These are phyloP conservation scores for Helicoverpa assulta DNA, from an alignment of 2,888 invertebrate species.

Conservation along the genomic window DNA sequence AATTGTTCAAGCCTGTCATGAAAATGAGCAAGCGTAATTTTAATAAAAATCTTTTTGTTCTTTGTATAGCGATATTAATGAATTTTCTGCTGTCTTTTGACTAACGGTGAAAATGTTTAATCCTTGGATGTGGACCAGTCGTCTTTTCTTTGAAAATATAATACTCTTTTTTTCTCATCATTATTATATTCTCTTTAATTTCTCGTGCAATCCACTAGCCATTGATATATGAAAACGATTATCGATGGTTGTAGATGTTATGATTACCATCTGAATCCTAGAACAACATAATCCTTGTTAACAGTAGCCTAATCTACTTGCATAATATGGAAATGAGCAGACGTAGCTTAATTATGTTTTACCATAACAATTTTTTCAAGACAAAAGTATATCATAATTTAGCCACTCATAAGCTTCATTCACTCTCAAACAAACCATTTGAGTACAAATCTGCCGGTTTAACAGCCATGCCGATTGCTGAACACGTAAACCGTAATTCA, in stretches of 20 bases:
- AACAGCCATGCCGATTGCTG: slow-evolving; percentile 67
- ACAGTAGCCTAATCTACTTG: too few relatives aligned
- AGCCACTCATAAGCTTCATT: slow-evolving; percentile 17
- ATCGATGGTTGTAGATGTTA: too few relatives aligned
- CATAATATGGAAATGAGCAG: too few relatives aligned
- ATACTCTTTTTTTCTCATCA: too few relatives aligned
- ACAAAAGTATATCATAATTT: neutral
- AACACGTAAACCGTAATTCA: slow-evolving; percentile 82
- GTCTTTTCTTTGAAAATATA: neutral
- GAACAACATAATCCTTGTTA: too few relatives aligned
- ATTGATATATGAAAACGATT: too few relatives aligned
- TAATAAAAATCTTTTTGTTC: slow-evolving; percentile 30
- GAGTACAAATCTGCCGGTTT: slow-evolving; percentile 61
- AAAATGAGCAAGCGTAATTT: slow-evolving; percentile 24
- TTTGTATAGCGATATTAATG: slow-evolving; percentile 12
- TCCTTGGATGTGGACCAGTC: neutral
- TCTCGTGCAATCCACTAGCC: too few relatives aligned
- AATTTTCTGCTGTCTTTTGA: slow-evolving; percentile 1
- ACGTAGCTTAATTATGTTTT: too few relatives aligned
- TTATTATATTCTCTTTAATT: too few relatives aligned
- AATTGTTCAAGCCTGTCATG: slow-evolving; percentile 34
- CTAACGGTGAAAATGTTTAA: neutral
- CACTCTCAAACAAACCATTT: slow-evolving; percentile 22
- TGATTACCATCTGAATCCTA: too few relatives aligned
- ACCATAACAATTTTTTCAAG: too few relatives aligned